A percentile compares a stretch with the other conserved stretches of the same genome.
Evolutionary conservation across 2,113 vertebrate genomes (phyloP).

Genomic region (Eulemur rufifrons): DNA sequence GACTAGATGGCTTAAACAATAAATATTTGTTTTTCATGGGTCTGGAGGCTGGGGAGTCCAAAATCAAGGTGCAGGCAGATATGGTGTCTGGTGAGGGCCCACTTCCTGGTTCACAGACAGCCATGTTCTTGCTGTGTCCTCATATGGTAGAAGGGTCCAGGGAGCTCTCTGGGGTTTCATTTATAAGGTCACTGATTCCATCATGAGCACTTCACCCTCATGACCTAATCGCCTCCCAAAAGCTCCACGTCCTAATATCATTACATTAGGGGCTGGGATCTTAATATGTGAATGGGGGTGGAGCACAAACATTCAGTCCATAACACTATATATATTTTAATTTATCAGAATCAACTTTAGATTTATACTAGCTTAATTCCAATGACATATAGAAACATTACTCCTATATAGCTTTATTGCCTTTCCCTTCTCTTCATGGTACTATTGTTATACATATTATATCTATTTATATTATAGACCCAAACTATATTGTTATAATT

Average conservation of each 20-base stretch:
- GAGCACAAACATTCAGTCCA: not conserved
- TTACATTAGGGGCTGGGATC: not conserved
- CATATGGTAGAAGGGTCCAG: not conserved
- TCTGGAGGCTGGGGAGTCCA: not conserved
- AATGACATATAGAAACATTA: not conserved
- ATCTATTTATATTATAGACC: not conserved
- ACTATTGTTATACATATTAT: not conserved
- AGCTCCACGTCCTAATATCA: not conserved
- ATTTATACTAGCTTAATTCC: not conserved
- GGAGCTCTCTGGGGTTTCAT: not conserved
- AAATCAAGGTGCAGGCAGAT: not conserved
- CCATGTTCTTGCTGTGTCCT: not conserved
- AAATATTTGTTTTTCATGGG: not conserved
- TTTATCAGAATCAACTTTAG: not conserved
- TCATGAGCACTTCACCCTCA: not conserved
- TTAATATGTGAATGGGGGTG: not conserved
- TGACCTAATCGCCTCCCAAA: not conserved
- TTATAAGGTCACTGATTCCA: not conserved
- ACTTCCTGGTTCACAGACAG: not conserved
- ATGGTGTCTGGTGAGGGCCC: too few relatives aligned
- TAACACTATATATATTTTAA: not conserved
- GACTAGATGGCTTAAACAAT: not conserved
- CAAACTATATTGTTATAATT: not conserved
- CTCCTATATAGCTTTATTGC: not conserved
- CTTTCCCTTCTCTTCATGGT: not conserved